Percentiles rank a stretch among this genome's conserved stretches.
Evolutionary conservation across 2,113 vertebrate genomes (phyloP).

Genomic region (Lichenostomus cassidix): DNA sequence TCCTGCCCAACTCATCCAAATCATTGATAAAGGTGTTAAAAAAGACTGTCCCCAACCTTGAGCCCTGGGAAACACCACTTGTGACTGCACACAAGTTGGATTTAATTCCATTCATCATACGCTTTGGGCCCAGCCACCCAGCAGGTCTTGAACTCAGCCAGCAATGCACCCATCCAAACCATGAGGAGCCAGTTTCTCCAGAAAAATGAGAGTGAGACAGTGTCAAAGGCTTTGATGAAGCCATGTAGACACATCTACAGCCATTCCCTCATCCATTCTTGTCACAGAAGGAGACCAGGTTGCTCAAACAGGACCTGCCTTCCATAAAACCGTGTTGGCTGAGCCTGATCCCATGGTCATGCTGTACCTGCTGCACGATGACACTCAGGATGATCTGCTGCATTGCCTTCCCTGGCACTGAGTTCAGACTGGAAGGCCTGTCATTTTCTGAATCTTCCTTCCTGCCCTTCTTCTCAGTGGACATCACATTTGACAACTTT

Average conservation of each 20-base stretch:
- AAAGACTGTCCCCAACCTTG: not conserved
- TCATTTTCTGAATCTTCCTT: not conserved
- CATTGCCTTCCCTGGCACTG: not conserved
- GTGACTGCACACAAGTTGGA: not conserved
- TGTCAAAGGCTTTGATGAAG: not conserved
- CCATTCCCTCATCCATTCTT: not conserved
- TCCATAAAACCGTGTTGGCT: not conserved
- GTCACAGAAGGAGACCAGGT: not conserved
- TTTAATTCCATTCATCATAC: not conserved
- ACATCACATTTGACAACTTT: not conserved
- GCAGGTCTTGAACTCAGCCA: not conserved
- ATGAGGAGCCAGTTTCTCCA: not conserved
- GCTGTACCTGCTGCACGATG: rapidly evolving
- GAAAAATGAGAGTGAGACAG: not conserved
- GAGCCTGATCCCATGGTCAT: no score
- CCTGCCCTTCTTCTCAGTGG: not conserved
- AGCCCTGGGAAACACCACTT: not conserved
- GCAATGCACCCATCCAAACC: not conserved
- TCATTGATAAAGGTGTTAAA: not conserved
- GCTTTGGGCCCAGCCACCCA: rapidly evolving
- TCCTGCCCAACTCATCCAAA: not conserved
- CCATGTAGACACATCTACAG: not conserved
- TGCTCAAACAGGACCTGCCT: not conserved
- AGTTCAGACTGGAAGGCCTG: not conserved
- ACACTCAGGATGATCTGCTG: not conserved